Evolutionary conservation across 2,797 vertebrate species (phyloP).

Genomic region (Lepilemur ruficaudatus): DNA sequence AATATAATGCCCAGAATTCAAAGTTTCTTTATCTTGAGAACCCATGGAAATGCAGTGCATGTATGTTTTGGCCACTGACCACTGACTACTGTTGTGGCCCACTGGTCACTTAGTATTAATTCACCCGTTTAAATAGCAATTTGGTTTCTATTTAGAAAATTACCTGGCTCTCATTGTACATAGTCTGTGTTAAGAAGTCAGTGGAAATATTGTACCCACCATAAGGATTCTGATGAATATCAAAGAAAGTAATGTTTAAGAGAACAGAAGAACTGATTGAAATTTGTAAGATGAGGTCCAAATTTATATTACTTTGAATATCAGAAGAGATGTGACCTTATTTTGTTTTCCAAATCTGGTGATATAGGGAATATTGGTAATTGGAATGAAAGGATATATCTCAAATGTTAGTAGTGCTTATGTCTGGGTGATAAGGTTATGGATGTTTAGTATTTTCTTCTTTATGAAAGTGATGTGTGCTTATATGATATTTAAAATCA

Average conservation of each 20-base stretch:
- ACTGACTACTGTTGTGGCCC: background rate
- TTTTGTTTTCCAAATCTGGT: background rate
- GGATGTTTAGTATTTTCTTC: background rate
- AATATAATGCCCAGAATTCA: background rate
- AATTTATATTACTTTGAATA: background rate
- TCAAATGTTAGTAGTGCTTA: background rate
- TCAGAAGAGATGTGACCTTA: background rate
- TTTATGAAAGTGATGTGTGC: background rate
- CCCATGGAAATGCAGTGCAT: background rate
- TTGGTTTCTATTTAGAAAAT: slow-evolving; percentile 50
- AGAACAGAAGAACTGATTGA: background rate
- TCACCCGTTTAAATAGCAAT: background rate
- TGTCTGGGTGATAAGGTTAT: background rate
- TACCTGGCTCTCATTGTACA: background rate
- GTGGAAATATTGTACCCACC: background rate
- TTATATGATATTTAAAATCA: background rate
- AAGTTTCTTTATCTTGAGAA: background rate
- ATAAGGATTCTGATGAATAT: background rate
- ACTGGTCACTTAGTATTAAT: background rate
- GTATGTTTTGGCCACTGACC: background rate
- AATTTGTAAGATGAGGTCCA: slow-evolving; percentile 14
- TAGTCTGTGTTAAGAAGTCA: background rate
- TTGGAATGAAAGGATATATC: background rate
- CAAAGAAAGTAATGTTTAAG: background rate
- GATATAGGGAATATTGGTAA: background rate